Conservation (phyloP, 2,113 vertebrate species). For the Calyptomena viridis region DNA sequence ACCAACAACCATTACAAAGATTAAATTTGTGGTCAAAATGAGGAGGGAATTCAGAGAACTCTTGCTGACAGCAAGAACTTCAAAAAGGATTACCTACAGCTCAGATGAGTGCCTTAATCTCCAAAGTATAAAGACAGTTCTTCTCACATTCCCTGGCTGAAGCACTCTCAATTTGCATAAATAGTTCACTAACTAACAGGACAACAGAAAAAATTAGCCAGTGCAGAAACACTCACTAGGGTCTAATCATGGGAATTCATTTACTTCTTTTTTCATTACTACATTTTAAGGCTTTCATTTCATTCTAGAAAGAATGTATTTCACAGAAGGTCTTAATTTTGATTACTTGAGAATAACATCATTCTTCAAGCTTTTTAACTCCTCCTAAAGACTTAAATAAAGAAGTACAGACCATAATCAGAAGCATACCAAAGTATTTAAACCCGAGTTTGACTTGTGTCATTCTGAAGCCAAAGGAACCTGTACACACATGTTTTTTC, state of each 20-base stretch:
- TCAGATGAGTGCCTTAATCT: constrained; percentile 13
- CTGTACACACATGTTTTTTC: neutral
- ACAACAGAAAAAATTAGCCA: constrained; percentile 10
- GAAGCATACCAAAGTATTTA: too few relatives aligned
- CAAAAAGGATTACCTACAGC: constrained; percentile 2
- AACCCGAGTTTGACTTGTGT: neutral
- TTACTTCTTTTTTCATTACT: neutral
- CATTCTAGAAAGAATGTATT: neutral
- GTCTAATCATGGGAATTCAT: neutral
- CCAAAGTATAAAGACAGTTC: neutral
- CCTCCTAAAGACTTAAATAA: neutral
- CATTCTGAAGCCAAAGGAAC: neutral
- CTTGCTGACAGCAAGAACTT: neutral
- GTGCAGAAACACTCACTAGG: neutral
- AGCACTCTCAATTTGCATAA: neutral
- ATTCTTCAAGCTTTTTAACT: neutral
- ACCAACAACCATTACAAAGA: neutral
- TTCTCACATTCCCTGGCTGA: constrained; percentile 1
- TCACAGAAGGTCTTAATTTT: neutral
- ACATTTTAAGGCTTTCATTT: neutral
- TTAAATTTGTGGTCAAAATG: neutral
- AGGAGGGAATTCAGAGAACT: neutral
- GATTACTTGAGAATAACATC: neutral
- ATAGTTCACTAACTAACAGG: constrained; percentile 36
- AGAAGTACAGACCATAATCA: neutral